These are phyloP conservation scores for Ecliptopera silaceata DNA, from an alignment of 2,888 invertebrate species.

Conservation along the genomic window DNA sequence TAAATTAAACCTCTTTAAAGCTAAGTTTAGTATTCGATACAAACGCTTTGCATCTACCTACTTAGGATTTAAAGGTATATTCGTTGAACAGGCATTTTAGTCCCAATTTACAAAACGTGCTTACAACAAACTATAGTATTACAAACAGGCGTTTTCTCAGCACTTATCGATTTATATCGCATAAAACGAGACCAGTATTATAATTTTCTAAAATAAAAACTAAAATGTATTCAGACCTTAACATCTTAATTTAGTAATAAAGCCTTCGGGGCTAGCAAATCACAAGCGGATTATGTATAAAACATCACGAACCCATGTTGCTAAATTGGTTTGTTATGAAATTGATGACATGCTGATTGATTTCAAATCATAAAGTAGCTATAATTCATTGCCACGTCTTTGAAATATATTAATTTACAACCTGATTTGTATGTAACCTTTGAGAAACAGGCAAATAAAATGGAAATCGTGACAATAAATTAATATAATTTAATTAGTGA, in stretches of 20 bases:
- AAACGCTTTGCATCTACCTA: not conserved
- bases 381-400: conserved; percentile 11
- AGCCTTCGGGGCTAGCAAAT: conserved; percentile 38
- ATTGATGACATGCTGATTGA: conserved; percentile 26
- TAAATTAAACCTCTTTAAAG: not conserved
- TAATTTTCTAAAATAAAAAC: conserved; percentile 28
- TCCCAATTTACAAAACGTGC: conserved; percentile 1
- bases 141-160: conserved; percentile 12
- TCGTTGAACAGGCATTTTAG: not conserved
- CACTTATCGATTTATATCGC: conserved; percentile 22
- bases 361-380: conserved; percentile 23
- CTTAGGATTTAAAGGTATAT: not conserved
- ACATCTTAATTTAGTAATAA: conserved; percentile 43
- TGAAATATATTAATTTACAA: conserved; percentile 14
- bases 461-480: not conserved
- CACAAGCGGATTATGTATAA: conserved; percentile 31
- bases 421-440: conserved; percentile 14
- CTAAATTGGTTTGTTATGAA: conserved; percentile 27
- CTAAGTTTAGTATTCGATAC: not conserved
- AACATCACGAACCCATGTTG: conserved; percentile 20
- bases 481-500: not conserved
- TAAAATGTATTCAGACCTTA: conserved; percentile 25
- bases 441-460: conserved; percentile 8
- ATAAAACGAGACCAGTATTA: conserved; percentile 21
- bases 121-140: conserved; percentile 9